These are phyloP conservation scores for Arenaria interpres DNA, from an alignment of 2,113 vertebrate species.

Conservation along the genomic window DNA sequence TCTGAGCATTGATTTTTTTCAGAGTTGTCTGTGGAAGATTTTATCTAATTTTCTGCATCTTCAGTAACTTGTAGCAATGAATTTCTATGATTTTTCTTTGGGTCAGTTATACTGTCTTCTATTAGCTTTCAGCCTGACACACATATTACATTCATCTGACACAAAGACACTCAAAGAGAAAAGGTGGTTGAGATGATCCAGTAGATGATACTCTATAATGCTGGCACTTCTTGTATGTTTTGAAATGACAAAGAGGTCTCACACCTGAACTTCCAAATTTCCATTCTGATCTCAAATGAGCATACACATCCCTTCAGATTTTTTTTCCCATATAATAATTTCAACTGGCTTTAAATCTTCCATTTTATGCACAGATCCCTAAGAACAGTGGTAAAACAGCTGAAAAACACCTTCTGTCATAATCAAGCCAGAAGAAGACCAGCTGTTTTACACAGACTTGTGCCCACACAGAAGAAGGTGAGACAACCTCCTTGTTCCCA, in stretches of 20 bases:
- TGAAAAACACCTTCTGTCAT: conserved; percentile 18
- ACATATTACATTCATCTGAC: not conserved
- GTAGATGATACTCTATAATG: not conserved
- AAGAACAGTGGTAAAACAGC: not conserved
- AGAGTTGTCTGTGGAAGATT: not conserved
- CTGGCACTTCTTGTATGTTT: not conserved
- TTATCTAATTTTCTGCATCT: not conserved
- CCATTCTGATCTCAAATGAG: not conserved
- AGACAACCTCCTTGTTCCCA: not conserved
- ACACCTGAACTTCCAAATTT: not conserved
- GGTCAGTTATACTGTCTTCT: not conserved
- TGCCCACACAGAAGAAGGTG: not conserved
- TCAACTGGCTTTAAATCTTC: not conserved
- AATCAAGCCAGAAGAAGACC: not conserved
- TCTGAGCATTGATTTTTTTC: not conserved
- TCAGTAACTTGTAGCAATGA: not conserved
- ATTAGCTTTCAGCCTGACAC: not conserved
- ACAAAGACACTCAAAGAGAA: not conserved
- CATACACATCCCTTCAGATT: not conserved
- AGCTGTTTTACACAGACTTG: not conserved
- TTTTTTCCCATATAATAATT: not conserved
- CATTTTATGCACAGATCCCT: not conserved
- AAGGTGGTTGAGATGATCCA: not conserved
- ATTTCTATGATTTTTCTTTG: not conserved
- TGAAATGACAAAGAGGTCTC: not conserved